Conservation (phyloP, 2,113 vertebrate species). For the Halichoerus grypus region DNA sequence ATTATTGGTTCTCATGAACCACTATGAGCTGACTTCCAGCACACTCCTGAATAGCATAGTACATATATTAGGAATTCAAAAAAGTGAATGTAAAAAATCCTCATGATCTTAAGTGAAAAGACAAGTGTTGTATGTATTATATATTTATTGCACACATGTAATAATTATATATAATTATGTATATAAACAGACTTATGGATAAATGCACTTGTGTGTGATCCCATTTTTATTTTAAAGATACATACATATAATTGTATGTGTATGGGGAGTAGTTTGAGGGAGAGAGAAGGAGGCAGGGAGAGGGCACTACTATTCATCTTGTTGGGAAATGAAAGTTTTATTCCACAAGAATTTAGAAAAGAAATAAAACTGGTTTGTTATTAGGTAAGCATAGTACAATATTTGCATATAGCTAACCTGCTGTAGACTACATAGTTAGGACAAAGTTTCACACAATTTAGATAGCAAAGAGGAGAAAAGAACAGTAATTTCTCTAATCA, state of each 20-base stretch:
- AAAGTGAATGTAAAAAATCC: not conserved
- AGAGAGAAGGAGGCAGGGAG: not conserved
- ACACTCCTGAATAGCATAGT: not conserved
- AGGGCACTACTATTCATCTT: not conserved
- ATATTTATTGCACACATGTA: not conserved
- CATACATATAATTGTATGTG: not conserved
- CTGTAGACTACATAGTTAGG: not conserved
- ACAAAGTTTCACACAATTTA: not conserved
- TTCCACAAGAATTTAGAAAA: not conserved
- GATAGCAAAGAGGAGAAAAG: not conserved
- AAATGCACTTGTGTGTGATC: not conserved
- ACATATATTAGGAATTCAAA: not conserved
- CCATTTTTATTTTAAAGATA: not conserved
- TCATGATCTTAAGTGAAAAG: not conserved
- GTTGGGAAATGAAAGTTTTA: not conserved
- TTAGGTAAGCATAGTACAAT: not conserved
- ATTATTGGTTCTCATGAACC: not conserved
- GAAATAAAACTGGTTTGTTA: not conserved
- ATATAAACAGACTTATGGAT: not conserved
- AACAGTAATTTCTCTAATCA: not conserved
- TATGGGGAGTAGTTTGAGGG: not conserved
- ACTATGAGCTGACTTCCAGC: not conserved
- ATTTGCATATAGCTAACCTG: not conserved
- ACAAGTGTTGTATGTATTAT: not conserved
- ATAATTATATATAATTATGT: not conserved